phyloP scores from a whole-genome alignment of 2,113 vertebrate species.

The Dasypus novemcinctus region DNA sequence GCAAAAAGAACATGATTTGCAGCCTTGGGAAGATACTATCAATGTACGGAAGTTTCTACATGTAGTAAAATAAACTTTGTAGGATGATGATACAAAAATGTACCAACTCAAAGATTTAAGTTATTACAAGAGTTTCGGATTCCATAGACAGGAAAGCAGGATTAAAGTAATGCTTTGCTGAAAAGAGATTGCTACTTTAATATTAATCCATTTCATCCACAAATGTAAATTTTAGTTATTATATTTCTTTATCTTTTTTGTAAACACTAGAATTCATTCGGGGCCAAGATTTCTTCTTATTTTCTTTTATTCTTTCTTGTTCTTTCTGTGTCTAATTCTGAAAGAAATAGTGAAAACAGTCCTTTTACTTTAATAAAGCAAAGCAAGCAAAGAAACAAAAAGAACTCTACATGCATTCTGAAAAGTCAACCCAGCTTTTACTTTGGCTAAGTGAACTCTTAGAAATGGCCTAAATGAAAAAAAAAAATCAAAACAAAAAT shows the following conservation, averaged over 20 bases:
- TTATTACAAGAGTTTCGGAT: background rate
- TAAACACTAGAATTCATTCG: background rate
- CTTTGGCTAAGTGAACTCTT: background rate
- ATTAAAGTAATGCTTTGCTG: background rate
- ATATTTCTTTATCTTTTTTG: background rate
- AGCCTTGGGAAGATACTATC: background rate
- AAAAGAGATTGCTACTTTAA: background rate
- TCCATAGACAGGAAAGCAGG: background rate
- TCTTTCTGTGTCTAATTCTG: background rate
- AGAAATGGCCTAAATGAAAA: background rate
- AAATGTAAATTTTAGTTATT: background rate
- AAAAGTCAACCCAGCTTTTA: background rate
- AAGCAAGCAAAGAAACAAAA: background rate
- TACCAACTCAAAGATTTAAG: slow-evolving; percentile 3
- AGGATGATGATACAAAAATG: slow-evolving; percentile 21
- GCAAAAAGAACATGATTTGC: slow-evolving; percentile 55
- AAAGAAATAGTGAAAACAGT: background rate
- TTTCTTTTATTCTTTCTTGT: background rate
- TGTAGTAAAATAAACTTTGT: slow-evolving; percentile 36
- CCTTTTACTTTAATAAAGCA: background rate
- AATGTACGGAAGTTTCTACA: background rate
- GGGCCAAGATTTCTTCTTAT: background rate
- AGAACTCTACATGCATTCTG: background rate
- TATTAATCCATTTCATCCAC: background rate
- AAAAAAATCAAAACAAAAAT: background rate